These are phyloP conservation scores for Ictalurus furcatus DNA, from an alignment of 2,113 vertebrate genomes.

Conservation along the genomic window DNA sequence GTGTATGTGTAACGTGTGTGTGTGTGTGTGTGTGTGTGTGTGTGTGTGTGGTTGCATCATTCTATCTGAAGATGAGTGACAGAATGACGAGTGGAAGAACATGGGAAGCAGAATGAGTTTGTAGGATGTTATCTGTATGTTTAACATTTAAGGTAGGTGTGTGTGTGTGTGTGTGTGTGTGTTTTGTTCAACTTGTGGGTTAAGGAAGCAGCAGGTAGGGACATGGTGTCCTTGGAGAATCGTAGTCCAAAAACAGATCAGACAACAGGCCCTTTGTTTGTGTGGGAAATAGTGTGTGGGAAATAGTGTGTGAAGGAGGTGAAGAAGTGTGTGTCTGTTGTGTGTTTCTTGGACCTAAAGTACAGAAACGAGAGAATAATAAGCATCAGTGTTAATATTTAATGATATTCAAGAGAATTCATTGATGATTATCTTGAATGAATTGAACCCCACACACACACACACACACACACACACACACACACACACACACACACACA, in stretches of 20 bases:
- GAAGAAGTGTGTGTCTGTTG: neutral
- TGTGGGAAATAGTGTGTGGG: neutral
- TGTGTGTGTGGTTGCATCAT: neutral
- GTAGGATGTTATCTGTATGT: neutral
- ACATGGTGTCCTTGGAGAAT: constrained; percentile 15
- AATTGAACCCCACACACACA: neutral
- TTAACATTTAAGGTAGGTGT: neutral
- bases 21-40: neutral
- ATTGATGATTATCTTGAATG: neutral
- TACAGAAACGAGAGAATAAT: neutral
- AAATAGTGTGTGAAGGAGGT: neutral
- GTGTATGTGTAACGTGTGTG: neutral
- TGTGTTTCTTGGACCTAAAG: neutral
- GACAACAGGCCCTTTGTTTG: constrained; percentile 28
- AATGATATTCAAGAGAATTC: neutral
- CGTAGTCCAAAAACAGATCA: neutral
- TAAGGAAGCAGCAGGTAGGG: constrained; percentile 20
- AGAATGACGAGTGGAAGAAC: no score
- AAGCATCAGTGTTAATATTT: neutral
- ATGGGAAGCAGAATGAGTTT: no score
- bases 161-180: neutral
- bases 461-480: neutral
- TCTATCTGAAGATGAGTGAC: neutral
- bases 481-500: neutral
- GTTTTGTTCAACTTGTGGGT: neutral